Evolutionary conservation across 2,888 invertebrate species (phyloP), one percentile per base, ranked within the genome.

Genomic region (Tenthredo amoena): DNA sequence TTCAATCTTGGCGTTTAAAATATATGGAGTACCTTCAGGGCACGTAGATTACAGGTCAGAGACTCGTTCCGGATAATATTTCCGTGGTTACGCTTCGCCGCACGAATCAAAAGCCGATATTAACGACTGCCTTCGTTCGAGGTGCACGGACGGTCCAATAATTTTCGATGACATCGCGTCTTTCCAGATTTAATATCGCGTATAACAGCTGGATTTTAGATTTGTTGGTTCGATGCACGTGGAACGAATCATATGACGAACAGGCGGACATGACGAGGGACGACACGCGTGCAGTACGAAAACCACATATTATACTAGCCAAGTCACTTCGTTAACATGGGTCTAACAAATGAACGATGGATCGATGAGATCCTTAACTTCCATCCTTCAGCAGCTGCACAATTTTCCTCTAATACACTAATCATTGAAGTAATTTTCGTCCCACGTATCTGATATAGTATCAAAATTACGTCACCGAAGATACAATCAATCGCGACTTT

Each of bases 71-170:
- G 84, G 85, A 86, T 87, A 86, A 87, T 86, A 85, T 40, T 74
- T 84, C 85, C 79, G 68, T 77, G 85, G 86, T 86, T 85, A 86
- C 86, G 86, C 76, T 85, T 83, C 84, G 85, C 40, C 86, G 85
- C 82, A 34, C 85, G 84, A 86, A 86, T 85, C 81, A 76, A 87
- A 86, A 87, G 86, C 85, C 85, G 68, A 85, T 85, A 86, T 86
- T 58, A 84, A 72, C 72, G 85, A 72, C 81, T 43, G 47, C 43
- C 43, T 71, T 43, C 76, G 31, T 26, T 12, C 85, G 76, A 47
- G 82, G 82, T 68, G 55, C 83, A 55, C 71, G 68, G 55, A 84
- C 62, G 43, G 50, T 47, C 62, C 85, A 85, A 85, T 85, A 85
- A 85, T 85, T 84, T 84, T 76, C 85, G 85, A 85, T 85, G 85